phyloP scores from a whole-genome alignment of 2,888 invertebrate species.

The Bellardia bayeri region DNA sequence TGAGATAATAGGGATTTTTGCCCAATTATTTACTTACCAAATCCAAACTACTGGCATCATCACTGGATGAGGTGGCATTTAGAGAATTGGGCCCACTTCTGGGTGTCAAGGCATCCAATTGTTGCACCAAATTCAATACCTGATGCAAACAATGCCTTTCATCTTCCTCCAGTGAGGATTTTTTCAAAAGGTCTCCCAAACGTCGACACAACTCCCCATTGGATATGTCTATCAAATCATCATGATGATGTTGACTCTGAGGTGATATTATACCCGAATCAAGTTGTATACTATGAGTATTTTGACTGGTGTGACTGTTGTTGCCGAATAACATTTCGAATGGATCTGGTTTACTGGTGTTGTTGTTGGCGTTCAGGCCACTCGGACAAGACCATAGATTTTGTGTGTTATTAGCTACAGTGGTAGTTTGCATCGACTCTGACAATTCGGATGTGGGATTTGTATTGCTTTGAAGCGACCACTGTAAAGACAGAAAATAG shows the following conservation, averaged over 20 bases:
- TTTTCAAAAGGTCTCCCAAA: conserved; percentile 79
- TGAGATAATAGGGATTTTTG: neutral
- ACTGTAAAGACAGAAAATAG: conserved; percentile 76
- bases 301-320: conserved; percentile 62
- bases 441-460: conserved; percentile 75
- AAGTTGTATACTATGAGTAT: conserved; percentile 62
- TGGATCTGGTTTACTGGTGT: conserved; percentile 73
- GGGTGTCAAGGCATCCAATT: conserved; percentile 85
- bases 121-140: conserved; percentile 87
- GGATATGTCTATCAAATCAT: conserved; percentile 76
- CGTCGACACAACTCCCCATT: conserved; percentile 80
- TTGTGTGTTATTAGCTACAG: conserved; percentile 69
- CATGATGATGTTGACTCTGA: conserved; percentile 78
- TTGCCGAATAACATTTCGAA: conserved; percentile 74
- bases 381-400: conserved; percentile 79
- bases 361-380: neutral
- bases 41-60: conserved; percentile 86
- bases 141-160: conserved; percentile 88
- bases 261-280: conserved; percentile 80
- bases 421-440: conserved; percentile 62
- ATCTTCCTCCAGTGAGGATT: conserved; percentile 83
- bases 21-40: conserved; percentile 77
- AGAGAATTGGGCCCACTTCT: conserved; percentile 77
- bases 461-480: conserved; percentile 80
- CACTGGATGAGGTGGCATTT: conserved; percentile 82